Base-by-base conservation (phyloP, 2,113 vertebrate species). In the Sylvilagus bachmani region DNA sequence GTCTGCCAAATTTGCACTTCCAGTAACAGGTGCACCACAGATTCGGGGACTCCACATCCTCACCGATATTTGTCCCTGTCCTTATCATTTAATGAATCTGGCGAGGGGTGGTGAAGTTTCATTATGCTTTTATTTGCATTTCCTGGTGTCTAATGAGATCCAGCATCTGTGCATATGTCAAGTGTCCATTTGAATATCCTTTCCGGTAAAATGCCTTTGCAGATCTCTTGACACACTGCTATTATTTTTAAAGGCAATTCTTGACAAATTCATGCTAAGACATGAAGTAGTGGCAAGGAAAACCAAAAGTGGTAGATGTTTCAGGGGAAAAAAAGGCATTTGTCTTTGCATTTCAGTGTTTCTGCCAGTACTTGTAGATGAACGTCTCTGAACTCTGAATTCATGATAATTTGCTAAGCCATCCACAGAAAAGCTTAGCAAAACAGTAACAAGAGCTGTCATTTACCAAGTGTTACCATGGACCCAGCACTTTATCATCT, bases 211-310 rank as follows among this genome's bases (percentile, higher is more conserved):
- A 95, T 14, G 31, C 31, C 66, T 95, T 88, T 83, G 79, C 58
- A n/a, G 64, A 33, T 44, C 36, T 75, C 66, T 74, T 66, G 87
- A 64, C 55, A 38, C 44, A 12, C 16, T 27, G 66, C 80, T 93
- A 90, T 78, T 62, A 53, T 80, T 90, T 94, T 85, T 24, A 78
- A 62, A 78, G 69, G 69, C 36, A 79, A 75, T 70, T 95, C 90
- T 80, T 53, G 36, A 81, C 86, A 44, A 53, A 62, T 64, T 33
- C 69, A 33, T 10, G 33, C 38, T 14, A 64, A 89, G 33, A 84
- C 25, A 67, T 27, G 36, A 70, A 91, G 55, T 44, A 53, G 9
- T 49, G 33, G 13, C 70, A 73, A 53, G 17, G 21, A 86, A 71
- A 87, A 86, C 53, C 16, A 21, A 92, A 86, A 73, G 44, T 36